These are phyloP conservation scores for Trissolcus japonicus DNA, from an alignment of 2,888 invertebrate species.

Conservation along the genomic window DNA sequence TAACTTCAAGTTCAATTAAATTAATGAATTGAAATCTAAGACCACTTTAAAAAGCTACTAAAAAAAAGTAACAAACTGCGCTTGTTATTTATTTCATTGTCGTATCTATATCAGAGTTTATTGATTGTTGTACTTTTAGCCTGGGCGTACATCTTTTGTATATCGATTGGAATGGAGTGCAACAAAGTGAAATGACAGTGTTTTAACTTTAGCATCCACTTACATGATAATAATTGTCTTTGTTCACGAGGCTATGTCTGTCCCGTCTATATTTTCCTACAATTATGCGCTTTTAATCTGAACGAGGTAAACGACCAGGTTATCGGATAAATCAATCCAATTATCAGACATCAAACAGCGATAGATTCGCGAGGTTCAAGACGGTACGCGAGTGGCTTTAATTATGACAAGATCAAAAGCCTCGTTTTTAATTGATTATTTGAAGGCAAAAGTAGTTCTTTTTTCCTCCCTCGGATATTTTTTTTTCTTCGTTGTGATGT, in stretches of 20 bases:
- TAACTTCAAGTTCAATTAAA: too few species aligned
- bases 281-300: conserved; percentile 6
- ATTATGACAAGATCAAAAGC: conserved; percentile 3
- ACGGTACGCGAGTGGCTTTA: neutral
- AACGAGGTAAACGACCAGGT: conserved; percentile 24
- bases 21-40: too few species aligned
- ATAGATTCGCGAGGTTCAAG: neutral
- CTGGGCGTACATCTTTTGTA: conserved; percentile 55
- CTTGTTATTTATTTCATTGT: conserved; percentile 27
- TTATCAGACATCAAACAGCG: conserved; percentile 11
- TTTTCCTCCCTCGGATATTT: neutral
- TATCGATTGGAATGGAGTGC: conserved; percentile 63
- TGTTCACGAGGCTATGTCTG: conserved; percentile 3
- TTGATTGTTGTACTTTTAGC: conserved; percentile 52
- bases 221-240: conserved; percentile 16
- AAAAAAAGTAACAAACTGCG: too few species aligned
- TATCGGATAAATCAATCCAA: conserved; percentile 5
- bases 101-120: conserved; percentile 49
- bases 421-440: conserved; percentile 7
- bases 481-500: neutral
- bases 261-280: neutral
- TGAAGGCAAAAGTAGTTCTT: neutral
- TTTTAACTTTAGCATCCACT: conserved; percentile 58
- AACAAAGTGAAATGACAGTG: conserved; percentile 58
- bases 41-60: too few species aligned